phyloP scores from a whole-genome alignment of 1,140 invertebrate genomes.

The Halyomorpha halys region DNA sequence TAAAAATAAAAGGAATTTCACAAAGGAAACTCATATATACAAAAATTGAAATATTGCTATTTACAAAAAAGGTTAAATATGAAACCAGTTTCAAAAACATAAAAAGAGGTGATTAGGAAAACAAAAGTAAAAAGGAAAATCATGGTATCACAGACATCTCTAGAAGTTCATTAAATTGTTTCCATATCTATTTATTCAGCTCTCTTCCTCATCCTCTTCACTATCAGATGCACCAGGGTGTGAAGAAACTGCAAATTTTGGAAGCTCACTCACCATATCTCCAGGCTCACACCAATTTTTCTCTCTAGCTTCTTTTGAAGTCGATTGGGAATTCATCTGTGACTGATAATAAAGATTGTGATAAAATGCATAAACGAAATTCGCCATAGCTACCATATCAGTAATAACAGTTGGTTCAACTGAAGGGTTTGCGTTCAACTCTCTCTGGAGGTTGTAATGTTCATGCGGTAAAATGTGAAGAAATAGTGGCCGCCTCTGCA shows the following conservation, averaged over 20 bases:
- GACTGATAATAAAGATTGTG: constrained; percentile 36
- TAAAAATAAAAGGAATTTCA: too few relatives aligned
- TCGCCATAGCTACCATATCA: constrained; percentile 87
- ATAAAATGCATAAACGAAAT: constrained; percentile 86
- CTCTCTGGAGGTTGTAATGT: constrained; percentile 58
- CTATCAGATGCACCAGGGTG: constrained; percentile 26
- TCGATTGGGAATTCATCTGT: not conserved
- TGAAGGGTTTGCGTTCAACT: constrained; percentile 34
- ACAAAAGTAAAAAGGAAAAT: too few relatives aligned
- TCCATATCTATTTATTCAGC: too few relatives aligned
- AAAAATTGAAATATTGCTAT: too few relatives aligned
- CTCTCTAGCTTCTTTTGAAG: not conserved
- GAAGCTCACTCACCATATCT: constrained; percentile 21
- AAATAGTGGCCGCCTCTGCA: constrained; percentile 56
- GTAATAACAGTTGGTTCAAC: constrained; percentile 47
- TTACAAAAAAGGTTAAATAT: too few relatives aligned
- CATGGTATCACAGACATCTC: too few relatives aligned
- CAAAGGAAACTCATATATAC: too few relatives aligned
- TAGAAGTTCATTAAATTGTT: too few relatives aligned
- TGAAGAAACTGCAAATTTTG: constrained; percentile 15
- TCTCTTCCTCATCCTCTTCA: constrained; percentile 20
- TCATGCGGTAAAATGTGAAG: constrained; percentile 70
- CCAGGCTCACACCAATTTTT: constrained; percentile 26
- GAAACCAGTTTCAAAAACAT: too few relatives aligned
- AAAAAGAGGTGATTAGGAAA: too few relatives aligned